A percentile compares a stretch with the other conserved stretches of the same genome.
Conservation (phyloP, 2,113 vertebrate genomes). For the Indri indri region DNA sequence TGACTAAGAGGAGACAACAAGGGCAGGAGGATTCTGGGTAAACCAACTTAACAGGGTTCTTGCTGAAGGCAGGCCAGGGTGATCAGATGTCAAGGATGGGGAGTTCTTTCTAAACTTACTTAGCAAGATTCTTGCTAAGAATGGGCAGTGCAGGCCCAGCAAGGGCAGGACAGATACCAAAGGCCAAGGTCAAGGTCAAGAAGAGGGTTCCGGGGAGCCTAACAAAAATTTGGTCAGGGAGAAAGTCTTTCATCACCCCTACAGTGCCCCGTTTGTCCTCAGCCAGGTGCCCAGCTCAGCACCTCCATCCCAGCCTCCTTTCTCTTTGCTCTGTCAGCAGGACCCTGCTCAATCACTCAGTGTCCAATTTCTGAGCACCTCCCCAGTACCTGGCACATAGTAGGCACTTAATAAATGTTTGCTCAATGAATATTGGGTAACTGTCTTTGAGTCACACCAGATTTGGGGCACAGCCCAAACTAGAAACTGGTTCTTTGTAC, state of each 20-base stretch:
- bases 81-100: not conserved
- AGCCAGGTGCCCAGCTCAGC: not conserved
- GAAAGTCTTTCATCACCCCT: not conserved
- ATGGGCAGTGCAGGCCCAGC: not conserved
- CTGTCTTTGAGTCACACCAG: not conserved
- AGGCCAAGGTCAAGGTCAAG: constrained; percentile 1
- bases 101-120: not conserved
- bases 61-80: not conserved
- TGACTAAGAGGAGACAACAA: not conserved
- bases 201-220: not conserved
- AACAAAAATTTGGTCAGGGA: not conserved
- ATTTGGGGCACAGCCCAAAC: not conserved
- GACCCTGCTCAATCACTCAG: not conserved
- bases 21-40: not conserved
- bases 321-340: not conserved
- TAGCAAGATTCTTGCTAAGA: constrained; percentile 45
- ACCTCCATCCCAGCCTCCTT: not conserved
- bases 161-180: not conserved
- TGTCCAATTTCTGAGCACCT: not conserved
- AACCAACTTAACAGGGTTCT: not conserved
- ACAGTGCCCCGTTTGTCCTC: not conserved
- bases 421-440: not conserved
- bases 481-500: not conserved
- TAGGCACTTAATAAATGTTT: constrained; percentile 5
- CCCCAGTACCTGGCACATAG: not conserved